Conservation (phyloP, 2,797 vertebrate species). For the Betta splendens region DNA sequence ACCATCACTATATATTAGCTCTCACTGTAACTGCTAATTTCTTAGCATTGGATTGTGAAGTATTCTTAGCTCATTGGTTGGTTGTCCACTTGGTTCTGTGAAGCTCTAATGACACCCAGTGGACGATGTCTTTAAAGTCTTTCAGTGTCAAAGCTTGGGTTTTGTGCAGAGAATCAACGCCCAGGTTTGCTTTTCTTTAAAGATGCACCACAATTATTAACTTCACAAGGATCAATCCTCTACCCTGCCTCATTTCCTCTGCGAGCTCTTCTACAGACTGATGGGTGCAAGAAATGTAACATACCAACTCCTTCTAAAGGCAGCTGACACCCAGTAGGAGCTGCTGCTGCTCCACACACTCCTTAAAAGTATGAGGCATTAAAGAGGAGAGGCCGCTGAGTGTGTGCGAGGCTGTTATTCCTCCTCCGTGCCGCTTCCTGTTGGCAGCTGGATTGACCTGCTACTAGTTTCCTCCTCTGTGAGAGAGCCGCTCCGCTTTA, state of each 20-base stretch:
- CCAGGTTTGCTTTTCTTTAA: no score
- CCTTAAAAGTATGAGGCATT: not conserved
- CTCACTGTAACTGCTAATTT: no score
- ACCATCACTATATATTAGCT: no score
- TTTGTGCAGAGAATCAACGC: no score
- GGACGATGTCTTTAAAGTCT: no score
- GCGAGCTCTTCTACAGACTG: not conserved
- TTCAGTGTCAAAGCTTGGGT: no score
- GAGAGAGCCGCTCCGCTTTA: constrained; percentile 12
- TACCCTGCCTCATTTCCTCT: not conserved
- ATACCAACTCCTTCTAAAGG: not conserved
- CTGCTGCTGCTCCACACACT: not conserved
- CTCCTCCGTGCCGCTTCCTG: constrained; percentile 26
- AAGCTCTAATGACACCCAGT: no score
- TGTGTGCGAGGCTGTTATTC: constrained; percentile 9
- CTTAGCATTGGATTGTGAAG: no score
- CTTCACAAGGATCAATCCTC: no score
- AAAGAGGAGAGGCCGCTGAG: not conserved
- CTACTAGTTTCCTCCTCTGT: constrained; percentile 12
- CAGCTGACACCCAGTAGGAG: constrained; percentile 1
- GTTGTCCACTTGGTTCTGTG: no score
- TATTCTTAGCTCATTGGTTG: no score
- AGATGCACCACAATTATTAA: no score
- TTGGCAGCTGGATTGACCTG: constrained; percentile 10
- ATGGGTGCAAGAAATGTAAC: not conserved